Evolutionary conservation across 2,113 vertebrate genomes (phyloP), one percentile per base, ranked within the genome.

Genomic region (Centropus bengalensis): DNA sequence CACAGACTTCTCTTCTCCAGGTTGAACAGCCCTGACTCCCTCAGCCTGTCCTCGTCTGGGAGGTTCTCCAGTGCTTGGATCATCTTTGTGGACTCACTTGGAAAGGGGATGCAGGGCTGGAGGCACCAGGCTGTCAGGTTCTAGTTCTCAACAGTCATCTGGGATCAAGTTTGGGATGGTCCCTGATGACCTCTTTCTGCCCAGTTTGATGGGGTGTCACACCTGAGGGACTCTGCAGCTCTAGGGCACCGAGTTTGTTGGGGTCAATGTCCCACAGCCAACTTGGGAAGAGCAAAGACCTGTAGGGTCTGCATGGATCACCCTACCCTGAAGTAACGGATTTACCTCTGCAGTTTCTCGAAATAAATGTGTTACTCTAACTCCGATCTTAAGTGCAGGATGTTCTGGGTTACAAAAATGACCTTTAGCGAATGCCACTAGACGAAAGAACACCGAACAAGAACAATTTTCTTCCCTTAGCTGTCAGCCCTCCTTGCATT

Each of bases 211-310:
- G 21, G 5, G 13, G 20, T 36, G 49, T 5, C 28, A n/a, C 5
- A 2, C 4, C 16, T 15, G 67, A 38, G 78, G 22, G 14, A 3
- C 44, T 64, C 74, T 68, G 73, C 62, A 75, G 85, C 32, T 54
- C n/a, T 11, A 0, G 3, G 62, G 38, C 24, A 8, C 71, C 0
- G 18, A 20, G 10, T 44, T 40, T 40, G 1, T 49, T 3, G 9
- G 21, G 26, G 12, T 16, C 16, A 8, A 0, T 19, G 22, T 80
- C 75, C 71, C 73, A 8, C 6, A 47, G 70, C 9, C 22, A 26
- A 42, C 3, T 3, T 19, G 71, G 44, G 59, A 45, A 12, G 12
- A n/a, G 32, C 79, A 73, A 76, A n/a, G 32, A 75, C 42, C 47
- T 45, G 75, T 14, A 32, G 70, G 68, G 9, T 81, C 52, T 45